Evolutionary conservation across 1,140 invertebrate genomes (phyloP), one percentile per base, ranked within the genome.

Genomic region (Stegodyphus dumicola): DNA sequence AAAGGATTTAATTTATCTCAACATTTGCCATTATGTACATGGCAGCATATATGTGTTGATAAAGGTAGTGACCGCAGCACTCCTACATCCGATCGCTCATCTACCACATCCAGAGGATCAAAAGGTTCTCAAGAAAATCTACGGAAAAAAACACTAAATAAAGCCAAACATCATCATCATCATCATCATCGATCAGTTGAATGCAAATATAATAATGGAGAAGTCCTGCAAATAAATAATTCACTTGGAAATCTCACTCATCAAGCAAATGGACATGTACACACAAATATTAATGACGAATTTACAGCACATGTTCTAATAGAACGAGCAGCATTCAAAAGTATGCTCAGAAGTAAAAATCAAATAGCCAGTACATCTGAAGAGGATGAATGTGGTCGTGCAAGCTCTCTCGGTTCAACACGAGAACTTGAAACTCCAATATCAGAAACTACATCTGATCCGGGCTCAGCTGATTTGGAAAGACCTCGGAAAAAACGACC

Each of bases 11-110:
- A 83, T 49, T n/a, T 81, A 48, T 67, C 86, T 13, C 56, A 79
- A 53, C 71, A 87, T 73, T 71, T 87, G 7, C 56, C 77, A 10
- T 52, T 83, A 9, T 78, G 76, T 17, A 33, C 69, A 15, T 87
- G 65, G 65, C 66, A 87, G 15, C 86, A 87, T 33, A 71, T 87
- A 52, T 87, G 86, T 75, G 77, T 86, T 7, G 85, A 86, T 49
- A 79, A 49, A 52, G 60, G 69, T 33, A 86, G 76, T 52, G 84
- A 85, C 48, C 65, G 84, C 13, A 86, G 84, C 56, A 86, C 84
- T 11, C 84, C 84, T 7, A 86, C 76, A 53, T 86, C 84, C 10
- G 84, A 86, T 54, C 66, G 84, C 13, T 86, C 84, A 17, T 86
- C 84, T 15, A 86, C 84, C 6, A 86, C 84, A 2, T 86, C 84